Evolutionary conservation across 2,888 invertebrate genomes (phyloP), one percentile per base, ranked within the genome.

Genomic region (Dryobotodes eremita): DNA sequence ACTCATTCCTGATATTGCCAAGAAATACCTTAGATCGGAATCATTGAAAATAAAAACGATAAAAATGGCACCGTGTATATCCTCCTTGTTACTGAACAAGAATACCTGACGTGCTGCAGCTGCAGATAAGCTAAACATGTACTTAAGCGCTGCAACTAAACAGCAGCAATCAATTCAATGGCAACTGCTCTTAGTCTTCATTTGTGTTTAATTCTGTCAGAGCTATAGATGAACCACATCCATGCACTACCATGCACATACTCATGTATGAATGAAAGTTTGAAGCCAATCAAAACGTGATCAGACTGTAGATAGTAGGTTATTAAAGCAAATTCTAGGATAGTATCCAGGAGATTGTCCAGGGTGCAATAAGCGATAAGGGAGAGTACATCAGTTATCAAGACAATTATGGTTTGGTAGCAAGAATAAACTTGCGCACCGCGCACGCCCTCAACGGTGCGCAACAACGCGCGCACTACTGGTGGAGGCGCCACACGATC

Each of bases 241-340:
- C 2, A 23, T 46, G 66, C 72, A 61, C 75, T 31, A 55, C 46
- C 31, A 53, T 36, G 57, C 48, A 69, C 46, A 10, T 10, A 11
- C n/a, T 26, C 2, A 23, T 72, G 6, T 10, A 31, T 46, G 36
- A 36, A 26, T 7, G n/a, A 53, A 13, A 61, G 55, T 20, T 75
- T 15, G 57, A 70, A 71, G 50, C 57, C 65, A 31, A 66, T 62
- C 26, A 10, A 59, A 59, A 23, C 46, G n/a, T 15, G 64, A 65
- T 66, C 71, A 83, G 70, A 83, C 80, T 83, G 80, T 26, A 23
- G n/a, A 42, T 17, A 8, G 4, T 65, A 79, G 64, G 55, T 59
- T 57, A 75, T 61, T 65, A 3, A 59, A 55, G 20, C 26, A 26
- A 59, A 55, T 15, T 68, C n/a, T 48, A 74, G 76, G 20, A 31